These are phyloP conservation scores for Thalassarche chlororhynchos DNA, from an alignment of 2,113 vertebrate genomes.

Conservation along the genomic window DNA sequence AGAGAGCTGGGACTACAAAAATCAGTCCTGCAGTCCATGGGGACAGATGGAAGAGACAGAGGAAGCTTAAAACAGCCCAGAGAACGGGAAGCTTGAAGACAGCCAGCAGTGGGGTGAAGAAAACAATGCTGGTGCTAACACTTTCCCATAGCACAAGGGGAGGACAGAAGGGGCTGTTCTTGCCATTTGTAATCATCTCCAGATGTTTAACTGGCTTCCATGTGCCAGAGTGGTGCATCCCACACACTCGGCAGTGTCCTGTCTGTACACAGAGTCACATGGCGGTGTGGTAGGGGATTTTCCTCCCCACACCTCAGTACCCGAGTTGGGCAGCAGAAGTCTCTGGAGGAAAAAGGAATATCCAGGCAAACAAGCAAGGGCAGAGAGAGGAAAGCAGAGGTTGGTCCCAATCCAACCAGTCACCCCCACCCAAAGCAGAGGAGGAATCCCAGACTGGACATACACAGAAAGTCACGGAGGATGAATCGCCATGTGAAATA, in stretches of 20 bases:
- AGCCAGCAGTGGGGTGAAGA: neutral
- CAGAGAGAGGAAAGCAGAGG: neutral
- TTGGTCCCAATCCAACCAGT: neutral
- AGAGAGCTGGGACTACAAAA: neutral
- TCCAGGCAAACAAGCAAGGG: neutral
- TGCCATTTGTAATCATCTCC: neutral
- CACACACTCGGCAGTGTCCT: neutral
- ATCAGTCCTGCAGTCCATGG: neutral
- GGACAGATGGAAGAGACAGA: neutral
- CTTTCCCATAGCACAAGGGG: neutral
- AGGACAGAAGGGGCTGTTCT: neutral
- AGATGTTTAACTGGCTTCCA: neutral
- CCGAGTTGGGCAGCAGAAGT: neutral
- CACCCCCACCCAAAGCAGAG: neutral
- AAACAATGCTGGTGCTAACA: neutral
- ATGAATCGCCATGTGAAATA: conserved; percentile 5
- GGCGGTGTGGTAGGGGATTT: accelerated
- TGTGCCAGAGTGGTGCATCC: neutral
- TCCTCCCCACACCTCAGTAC: neutral
- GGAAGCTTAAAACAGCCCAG: neutral
- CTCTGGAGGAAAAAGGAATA: neutral
- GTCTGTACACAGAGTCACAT: neutral
- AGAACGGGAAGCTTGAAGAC: neutral
- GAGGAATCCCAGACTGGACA: conserved; percentile 7
- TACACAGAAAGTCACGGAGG: neutral